phyloP scores from a whole-genome alignment of 1,140 invertebrate genomes.

The Drosophila bocki region DNA sequence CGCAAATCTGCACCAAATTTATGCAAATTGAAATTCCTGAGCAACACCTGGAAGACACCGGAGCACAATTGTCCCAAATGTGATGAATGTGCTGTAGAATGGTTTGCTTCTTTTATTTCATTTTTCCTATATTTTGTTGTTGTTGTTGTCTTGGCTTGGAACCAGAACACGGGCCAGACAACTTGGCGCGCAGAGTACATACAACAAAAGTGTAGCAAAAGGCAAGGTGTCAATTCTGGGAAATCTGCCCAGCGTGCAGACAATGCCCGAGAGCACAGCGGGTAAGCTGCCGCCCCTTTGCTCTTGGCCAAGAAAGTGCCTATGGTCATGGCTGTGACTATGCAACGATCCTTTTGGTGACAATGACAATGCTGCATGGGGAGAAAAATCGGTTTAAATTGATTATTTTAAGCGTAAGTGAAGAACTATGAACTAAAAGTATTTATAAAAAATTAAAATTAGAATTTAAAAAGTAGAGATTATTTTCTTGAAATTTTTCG shows the following conservation, averaged over 20 bases:
- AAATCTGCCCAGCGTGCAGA: slow-evolving; percentile 70
- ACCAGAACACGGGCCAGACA: slow-evolving; percentile 53
- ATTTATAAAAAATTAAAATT: too few species aligned
- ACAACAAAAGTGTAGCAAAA: slow-evolving; percentile 70
- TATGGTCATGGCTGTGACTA: slow-evolving; percentile 45
- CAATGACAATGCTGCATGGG: slow-evolving; percentile 60
- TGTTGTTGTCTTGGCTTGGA: slow-evolving; percentile 9
- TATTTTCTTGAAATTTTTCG: too few species aligned
- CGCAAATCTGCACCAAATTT: slow-evolving; percentile 80
- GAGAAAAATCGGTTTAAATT: not conserved
- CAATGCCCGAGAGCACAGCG: slow-evolving; percentile 57
- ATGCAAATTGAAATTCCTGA: slow-evolving; percentile 78
- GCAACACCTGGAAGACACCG: slow-evolving; percentile 66
- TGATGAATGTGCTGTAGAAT: slow-evolving; percentile 65
- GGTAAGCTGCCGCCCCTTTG: slow-evolving; percentile 24
- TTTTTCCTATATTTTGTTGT: slow-evolving; percentile 5
- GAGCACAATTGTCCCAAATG: slow-evolving; percentile 54
- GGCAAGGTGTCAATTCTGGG: slow-evolving; percentile 79
- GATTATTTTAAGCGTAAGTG: not conserved
- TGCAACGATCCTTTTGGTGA: slow-evolving; percentile 41
- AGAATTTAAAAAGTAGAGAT: too few species aligned
- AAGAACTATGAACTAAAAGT: not conserved
- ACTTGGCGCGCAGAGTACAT: slow-evolving; percentile 59
- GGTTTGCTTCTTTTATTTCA: slow-evolving; percentile 14
- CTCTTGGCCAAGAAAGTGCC: slow-evolving; percentile 61